Conservation (phyloP, 2,888 invertebrate genomes). For the Leptinotarsa peninsularis region DNA sequence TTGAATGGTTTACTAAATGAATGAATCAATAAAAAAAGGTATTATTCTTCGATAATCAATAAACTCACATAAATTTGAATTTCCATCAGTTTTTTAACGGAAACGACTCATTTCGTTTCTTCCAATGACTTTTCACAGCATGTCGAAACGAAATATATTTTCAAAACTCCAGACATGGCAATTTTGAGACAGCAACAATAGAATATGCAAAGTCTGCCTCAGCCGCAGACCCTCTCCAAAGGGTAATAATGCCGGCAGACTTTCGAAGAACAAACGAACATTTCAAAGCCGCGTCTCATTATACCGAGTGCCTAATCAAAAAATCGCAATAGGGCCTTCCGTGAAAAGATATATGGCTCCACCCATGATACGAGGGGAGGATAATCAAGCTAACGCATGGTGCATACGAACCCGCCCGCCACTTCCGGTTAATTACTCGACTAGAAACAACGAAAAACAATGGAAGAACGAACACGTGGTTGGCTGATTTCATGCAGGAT, state of each 20-base stretch:
- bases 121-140: too few relatives aligned
- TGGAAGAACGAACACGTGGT: conserved; percentile 60
- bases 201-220: too few relatives aligned
- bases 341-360: conserved; percentile 50
- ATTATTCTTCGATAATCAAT: too few relatives aligned
- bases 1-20: too few relatives aligned
- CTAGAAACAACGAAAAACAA: conserved; percentile 62
- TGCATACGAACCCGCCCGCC: conserved; percentile 55
- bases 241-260: conserved; percentile 9
- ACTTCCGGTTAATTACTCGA: conserved; percentile 63
- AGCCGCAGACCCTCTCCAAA: not conserved
- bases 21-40: too few relatives aligned
- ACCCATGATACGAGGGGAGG: conserved; percentile 57
- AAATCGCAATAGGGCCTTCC: conserved; percentile 20
- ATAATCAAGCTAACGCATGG: conserved; percentile 58
- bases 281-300: conserved; percentile 22
- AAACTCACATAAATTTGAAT: too few relatives aligned
- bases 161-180: too few relatives aligned
- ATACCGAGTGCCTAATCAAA: conserved; percentile 26
- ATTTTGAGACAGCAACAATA: too few relatives aligned
- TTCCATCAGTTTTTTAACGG: too few relatives aligned
- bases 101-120: too few relatives aligned
- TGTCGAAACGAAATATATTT: too few relatives aligned
- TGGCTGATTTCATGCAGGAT: conserved; percentile 60
- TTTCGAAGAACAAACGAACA: conserved; percentile 27